Evolutionary conservation across 92 coral and sea anemone genomes (phyloP).

Genomic region (Zoanthus sansibaricus): DNA sequence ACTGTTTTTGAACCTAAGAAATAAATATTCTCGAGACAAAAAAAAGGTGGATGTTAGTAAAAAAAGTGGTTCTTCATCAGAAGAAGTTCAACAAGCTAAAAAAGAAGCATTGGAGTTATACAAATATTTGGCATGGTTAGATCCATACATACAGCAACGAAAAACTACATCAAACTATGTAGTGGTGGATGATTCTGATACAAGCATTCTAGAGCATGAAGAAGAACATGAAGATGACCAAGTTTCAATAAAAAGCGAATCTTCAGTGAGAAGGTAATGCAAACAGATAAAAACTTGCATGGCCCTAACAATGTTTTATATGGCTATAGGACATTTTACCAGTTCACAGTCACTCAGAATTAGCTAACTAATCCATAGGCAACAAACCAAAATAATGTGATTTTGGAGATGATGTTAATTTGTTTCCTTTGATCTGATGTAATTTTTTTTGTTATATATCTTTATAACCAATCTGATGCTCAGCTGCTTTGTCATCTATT

Average conservation of each 20-base stretch:
- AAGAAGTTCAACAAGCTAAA: background rate
- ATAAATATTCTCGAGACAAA: background rate
- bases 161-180: conserved; percentile 43
- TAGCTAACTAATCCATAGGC: background rate
- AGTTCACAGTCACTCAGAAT: background rate
- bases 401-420: background rate
- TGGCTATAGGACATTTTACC: background rate
- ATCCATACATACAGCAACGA: conserved; percentile 41
- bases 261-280: background rate
- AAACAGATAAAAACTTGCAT: background rate
- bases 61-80: conserved; percentile 3
- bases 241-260: conserved; percentile 3
- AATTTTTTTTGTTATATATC: background rate
- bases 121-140: conserved; percentile 38
- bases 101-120: background rate
- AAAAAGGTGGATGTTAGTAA: background rate
- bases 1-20: background rate
- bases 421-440: background rate
- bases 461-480: conserved; percentile 2
- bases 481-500: background rate
- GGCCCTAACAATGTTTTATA: background rate
- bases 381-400: background rate
- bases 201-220: conserved; percentile 27
- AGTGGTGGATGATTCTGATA: conserved; percentile 44
- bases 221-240: conserved; percentile 37